Conservation (phyloP, 1,140 invertebrate species). For the Drosophila sp. region DNA sequence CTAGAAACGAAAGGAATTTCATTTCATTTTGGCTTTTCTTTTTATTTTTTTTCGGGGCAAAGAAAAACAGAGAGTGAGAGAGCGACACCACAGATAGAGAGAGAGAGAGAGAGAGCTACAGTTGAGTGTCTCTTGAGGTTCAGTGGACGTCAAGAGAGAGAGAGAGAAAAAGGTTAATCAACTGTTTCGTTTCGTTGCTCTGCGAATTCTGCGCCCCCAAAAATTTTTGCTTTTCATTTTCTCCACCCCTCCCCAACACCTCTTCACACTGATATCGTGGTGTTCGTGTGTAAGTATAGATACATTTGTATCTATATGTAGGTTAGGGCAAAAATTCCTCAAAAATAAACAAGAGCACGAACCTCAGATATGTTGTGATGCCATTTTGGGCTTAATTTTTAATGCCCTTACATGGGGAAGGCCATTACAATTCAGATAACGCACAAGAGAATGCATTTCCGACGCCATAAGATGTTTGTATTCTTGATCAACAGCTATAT, state of each 20-base stretch:
- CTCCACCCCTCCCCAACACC: not conserved
- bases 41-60: not conserved
- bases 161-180: not conserved
- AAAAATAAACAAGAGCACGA: conserved; percentile 56
- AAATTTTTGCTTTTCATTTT: conserved; percentile 27
- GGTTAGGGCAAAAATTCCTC: conserved; percentile 46
- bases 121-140: conserved; percentile 11
- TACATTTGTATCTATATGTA: conserved; percentile 18
- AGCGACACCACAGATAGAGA: not conserved
- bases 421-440: not conserved
- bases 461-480: too few species aligned
- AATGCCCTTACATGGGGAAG: conserved; percentile 12
- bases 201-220: conserved; percentile 38
- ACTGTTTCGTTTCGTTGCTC: conserved; percentile 12
- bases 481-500: too few species aligned
- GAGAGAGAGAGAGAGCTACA: not conserved
- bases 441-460: not conserved
- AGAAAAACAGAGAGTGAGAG: conserved; percentile 4
- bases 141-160: not conserved
- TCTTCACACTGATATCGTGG: conserved; percentile 34
- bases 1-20: conserved; percentile 5
- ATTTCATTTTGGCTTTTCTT: conserved; percentile 10
- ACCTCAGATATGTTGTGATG: conserved; percentile 26
- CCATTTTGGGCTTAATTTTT: conserved; percentile 32
- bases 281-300: conserved; percentile 17